phyloP scores from a whole-genome alignment of 1,140 invertebrate genomes.

The Cotesia typhae region DNA sequence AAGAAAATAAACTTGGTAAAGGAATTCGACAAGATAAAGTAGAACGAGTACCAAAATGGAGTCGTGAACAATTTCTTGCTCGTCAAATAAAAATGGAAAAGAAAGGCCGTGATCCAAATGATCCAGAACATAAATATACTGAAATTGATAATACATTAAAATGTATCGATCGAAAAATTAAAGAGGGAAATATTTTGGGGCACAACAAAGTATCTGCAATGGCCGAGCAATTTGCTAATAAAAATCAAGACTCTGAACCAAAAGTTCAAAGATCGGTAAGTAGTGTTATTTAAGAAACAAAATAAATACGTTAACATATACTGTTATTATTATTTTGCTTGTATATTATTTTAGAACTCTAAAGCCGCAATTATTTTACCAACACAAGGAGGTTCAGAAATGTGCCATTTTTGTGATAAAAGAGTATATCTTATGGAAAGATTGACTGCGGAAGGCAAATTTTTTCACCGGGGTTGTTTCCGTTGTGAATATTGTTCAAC shows the following conservation, averaged over 20 bases:
- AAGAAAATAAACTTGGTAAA: slow-evolving; percentile 81
- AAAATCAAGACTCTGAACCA: slow-evolving; percentile 70
- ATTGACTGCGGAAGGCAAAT: slow-evolving; percentile 83
- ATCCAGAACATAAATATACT: slow-evolving; percentile 71
- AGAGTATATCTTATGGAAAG: slow-evolving; percentile 90
- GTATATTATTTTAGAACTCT: slow-evolving; percentile 64
- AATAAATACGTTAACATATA: too few species aligned
- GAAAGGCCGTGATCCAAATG: slow-evolving; percentile 68
- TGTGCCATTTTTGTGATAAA: slow-evolving; percentile 88
- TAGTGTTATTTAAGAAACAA: slow-evolving; percentile 41
- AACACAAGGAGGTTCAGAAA: slow-evolving; percentile 75
- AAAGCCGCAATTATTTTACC: slow-evolving; percentile 70
- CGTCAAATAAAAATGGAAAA: slow-evolving; percentile 81
- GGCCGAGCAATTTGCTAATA: slow-evolving; percentile 79
- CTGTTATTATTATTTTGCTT: slow-evolving; percentile 27
- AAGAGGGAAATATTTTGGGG: slow-evolving; percentile 79
- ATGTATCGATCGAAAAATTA: slow-evolving; percentile 81
- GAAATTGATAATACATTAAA: slow-evolving; percentile 85
- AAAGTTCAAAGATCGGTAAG: slow-evolving; percentile 74
- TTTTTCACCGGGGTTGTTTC: slow-evolving; percentile 88
- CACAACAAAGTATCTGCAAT: slow-evolving; percentile 88
- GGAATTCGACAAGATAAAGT: slow-evolving; percentile 71
- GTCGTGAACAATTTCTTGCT: slow-evolving; percentile 84
- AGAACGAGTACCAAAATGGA: slow-evolving; percentile 91
- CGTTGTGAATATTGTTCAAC: slow-evolving; percentile 79